Conservation (phyloP, 2,113 vertebrate genomes). For the Geococcyx californianus region DNA sequence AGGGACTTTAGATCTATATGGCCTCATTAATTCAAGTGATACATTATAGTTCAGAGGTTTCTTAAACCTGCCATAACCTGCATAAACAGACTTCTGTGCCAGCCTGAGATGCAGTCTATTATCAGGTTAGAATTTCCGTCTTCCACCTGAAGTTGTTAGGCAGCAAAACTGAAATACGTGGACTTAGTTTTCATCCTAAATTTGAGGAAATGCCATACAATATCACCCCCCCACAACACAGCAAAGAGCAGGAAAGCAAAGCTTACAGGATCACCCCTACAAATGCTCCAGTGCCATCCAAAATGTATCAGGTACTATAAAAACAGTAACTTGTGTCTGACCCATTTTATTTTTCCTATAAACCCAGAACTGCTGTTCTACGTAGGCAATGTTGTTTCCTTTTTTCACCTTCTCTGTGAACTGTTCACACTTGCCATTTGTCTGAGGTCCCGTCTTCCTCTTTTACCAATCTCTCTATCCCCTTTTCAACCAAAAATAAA, state of each 20-base stretch:
- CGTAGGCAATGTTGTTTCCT: background rate
- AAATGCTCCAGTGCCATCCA: background rate
- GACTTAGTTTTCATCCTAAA: background rate
- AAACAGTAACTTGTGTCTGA: background rate
- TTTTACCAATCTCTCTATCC: background rate
- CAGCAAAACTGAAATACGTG: background rate
- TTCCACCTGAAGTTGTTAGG: background rate
- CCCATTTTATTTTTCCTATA: background rate
- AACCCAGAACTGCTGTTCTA: background rate
- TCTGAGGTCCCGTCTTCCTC: background rate
- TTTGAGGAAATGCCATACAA: background rate
- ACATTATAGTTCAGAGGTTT: constrained; percentile 76
- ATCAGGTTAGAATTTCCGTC: constrained; percentile 27
- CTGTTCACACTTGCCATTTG: background rate
- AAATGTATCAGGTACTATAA: background rate
- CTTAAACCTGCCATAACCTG: constrained; percentile 64
- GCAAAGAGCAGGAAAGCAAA: background rate
- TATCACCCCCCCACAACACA: background rate
- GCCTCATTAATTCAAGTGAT: constrained; percentile 75
- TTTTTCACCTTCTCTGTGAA: background rate
- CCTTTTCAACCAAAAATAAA: background rate
- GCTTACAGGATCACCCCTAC: background rate
- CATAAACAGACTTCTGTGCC: constrained; percentile 57
- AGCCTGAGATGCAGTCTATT: constrained; percentile 27
- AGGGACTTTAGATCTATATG: constrained; percentile 70